phyloP scores from a whole-genome alignment of 2,888 invertebrate species.

The Temnothorax rugatulus region DNA sequence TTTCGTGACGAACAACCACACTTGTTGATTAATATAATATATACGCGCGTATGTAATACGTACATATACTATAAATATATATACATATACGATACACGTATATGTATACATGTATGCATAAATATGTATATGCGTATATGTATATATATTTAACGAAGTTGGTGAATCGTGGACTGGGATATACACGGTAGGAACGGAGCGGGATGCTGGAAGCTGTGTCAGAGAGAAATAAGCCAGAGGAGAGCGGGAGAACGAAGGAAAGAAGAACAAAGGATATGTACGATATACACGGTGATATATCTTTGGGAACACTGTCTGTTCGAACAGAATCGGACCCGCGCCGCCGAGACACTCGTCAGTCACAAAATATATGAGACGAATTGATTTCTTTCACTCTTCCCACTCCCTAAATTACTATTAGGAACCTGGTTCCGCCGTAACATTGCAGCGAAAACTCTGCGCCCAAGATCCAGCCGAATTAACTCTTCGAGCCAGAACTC shows the following conservation, averaged over 20 bases:
- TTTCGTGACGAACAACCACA: slow-evolving; percentile 75
- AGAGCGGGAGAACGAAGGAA: background rate
- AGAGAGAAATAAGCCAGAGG: slow-evolving; percentile 16
- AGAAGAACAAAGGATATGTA: slow-evolving; percentile 39
- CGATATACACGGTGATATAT: slow-evolving; percentile 73
- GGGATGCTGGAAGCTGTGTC: slow-evolving; percentile 27
- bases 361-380: slow-evolving; percentile 79
- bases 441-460: slow-evolving; percentile 70
- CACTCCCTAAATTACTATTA: slow-evolving; percentile 79
- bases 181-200: slow-evolving; percentile 20
- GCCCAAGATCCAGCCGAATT: slow-evolving; percentile 61
- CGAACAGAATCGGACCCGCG: slow-evolving; percentile 77
- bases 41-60: slow-evolving; percentile 56
- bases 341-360: slow-evolving; percentile 81
- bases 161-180: slow-evolving; percentile 2
- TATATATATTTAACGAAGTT: slow-evolving; percentile 54
- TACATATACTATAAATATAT: background rate
- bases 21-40: slow-evolving; percentile 71
- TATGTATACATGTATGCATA: background rate
- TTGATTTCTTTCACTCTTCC: slow-evolving; percentile 75
- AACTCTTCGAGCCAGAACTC: slow-evolving; percentile 5
- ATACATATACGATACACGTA: background rate
- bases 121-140: background rate
- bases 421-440: slow-evolving; percentile 78
- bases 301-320: slow-evolving; percentile 80